Base-by-base conservation (phyloP, 92 coral and sea anemone genomes). In the Virgularia gustaviana region DNA sequence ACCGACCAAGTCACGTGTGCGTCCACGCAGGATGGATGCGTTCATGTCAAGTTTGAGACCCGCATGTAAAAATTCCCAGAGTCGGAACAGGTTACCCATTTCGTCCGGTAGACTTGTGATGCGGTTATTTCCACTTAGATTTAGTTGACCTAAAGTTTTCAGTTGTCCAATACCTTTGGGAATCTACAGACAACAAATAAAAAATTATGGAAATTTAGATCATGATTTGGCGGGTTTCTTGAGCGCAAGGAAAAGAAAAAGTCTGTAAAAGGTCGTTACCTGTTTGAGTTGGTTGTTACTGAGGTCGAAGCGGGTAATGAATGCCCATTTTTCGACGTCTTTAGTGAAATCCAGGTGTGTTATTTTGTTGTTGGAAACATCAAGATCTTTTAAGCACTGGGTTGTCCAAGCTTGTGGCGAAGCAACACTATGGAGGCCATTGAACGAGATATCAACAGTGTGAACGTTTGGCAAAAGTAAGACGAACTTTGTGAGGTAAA, bases 61-160 rank as follows among this genome's bases (percentile, higher is more conserved):
- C 28, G 39, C 58, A 27, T 78, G 68, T 61, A 82, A 89, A 35
- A 94, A 83, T 57, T 94, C 99, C 91, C 96, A 94, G 20, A 94
- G 80, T 70, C 63, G 85, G 11, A 83, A 55, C 43, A 94, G 76
- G 39, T 85, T 78, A 38, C 99, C 99, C 96, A 94, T 94, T 75
- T 94, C 99, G 57, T 94, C 94, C 25, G 99, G 96, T n/a, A 94
- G 81, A 28, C 61, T 57, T 0, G 80, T 83, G 77, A 89, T 87
- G 18, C 84, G 81, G 36, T 88, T 36, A 70, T 94, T 94, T 43
- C 84, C 80, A 41, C 99, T 85, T 27, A 94, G 41, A 70, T 89
- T 85, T 0, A 94, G 89, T 15, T 96, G 90, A 2, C 83, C 90
- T 72, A 94, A 39, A 4, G 96, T 76, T 49, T 82, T 82, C 52